These are phyloP conservation scores for Trachemys scripta DNA, from an alignment of 2,113 vertebrate species.

Conservation along the genomic window DNA sequence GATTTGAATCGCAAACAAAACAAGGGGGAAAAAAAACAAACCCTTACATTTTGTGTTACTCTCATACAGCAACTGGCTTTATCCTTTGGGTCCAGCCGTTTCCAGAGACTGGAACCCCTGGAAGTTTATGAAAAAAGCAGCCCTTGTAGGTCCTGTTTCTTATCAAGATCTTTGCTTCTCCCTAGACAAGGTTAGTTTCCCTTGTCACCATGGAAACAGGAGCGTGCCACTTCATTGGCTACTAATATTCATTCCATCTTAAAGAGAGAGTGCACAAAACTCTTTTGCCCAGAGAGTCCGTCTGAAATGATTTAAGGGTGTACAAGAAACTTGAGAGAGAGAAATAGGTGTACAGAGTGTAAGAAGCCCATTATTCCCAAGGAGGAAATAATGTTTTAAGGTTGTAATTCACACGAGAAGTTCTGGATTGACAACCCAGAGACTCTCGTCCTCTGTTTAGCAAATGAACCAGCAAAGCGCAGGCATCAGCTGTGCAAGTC, in stretches of 20 bases:
- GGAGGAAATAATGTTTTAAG: background rate
- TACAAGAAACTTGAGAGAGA: background rate
- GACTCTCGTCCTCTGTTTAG: too few relatives aligned
- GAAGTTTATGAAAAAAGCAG: background rate
- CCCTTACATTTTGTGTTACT: accelerated
- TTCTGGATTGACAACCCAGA: background rate
- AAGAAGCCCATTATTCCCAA: background rate
- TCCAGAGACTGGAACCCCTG: background rate
- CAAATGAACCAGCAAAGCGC: too few relatives aligned
- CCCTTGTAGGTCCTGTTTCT: background rate
- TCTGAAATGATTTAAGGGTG: background rate
- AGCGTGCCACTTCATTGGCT: background rate
- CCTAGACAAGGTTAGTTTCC: background rate
- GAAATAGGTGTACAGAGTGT: background rate
- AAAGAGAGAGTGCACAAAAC: background rate
- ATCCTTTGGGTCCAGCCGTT: background rate
- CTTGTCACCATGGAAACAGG: conserved; percentile 65
- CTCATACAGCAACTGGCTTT: background rate
- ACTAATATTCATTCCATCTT: background rate
- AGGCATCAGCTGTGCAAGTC: background rate
- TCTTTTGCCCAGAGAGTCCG: background rate
- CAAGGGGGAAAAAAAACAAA: accelerated
- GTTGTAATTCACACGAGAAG: background rate
- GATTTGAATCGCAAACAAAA: background rate
- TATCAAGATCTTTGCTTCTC: too few relatives aligned